These are phyloP conservation scores for Tapirus indicus DNA, from an alignment of 2,797 vertebrate species.

Conservation along the genomic window DNA sequence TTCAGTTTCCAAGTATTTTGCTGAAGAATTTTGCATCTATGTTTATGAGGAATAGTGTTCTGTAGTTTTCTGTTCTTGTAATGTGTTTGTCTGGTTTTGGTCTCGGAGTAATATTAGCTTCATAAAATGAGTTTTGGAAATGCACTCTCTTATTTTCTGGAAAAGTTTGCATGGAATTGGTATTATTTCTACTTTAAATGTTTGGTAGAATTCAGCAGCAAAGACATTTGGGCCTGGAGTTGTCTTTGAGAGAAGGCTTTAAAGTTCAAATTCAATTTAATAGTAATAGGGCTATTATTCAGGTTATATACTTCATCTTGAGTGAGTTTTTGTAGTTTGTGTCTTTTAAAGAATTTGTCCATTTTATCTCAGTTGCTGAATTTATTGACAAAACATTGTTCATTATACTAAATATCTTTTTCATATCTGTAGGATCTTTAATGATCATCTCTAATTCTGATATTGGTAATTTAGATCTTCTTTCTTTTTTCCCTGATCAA, in stretches of 20 bases:
- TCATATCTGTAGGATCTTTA: neutral
- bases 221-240: neutral
- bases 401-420: neutral
- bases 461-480: neutral
- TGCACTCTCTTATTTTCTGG: neutral
- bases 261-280: neutral
- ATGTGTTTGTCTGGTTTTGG: neutral
- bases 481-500: neutral
- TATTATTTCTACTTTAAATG: neutral
- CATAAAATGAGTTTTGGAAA: neutral
- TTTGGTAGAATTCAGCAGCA: neutral
- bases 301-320: too few species aligned
- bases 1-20: neutral
- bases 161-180: neutral
- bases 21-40: neutral
- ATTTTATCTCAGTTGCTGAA: neutral
- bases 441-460: neutral
- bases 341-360: neutral
- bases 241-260: conserved; percentile 31
- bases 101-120: neutral
- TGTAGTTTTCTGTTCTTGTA: neutral
- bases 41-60: neutral
- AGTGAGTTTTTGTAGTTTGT: neutral
- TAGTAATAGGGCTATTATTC: neutral
- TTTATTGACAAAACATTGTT: neutral